Conservation (phyloP, 2,797 vertebrate species). For the Gallinago solitaria region DNA sequence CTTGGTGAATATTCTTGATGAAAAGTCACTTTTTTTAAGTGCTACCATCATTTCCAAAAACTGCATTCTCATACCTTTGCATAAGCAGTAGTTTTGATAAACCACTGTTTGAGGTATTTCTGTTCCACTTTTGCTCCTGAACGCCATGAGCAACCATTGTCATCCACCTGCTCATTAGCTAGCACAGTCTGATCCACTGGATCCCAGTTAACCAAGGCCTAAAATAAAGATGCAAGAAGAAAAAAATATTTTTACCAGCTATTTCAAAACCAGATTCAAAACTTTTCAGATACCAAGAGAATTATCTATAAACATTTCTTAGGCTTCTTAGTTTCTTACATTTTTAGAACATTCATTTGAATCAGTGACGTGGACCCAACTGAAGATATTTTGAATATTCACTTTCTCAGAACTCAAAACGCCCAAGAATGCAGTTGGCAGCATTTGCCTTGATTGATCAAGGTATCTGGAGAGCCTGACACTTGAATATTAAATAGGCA, state of each 20-base stretch:
- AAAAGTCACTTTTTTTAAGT: not conserved
- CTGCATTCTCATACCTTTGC: slow-evolving; percentile 84
- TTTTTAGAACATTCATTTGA: not conserved
- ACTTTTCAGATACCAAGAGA: not conserved
- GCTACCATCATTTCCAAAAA: not conserved
- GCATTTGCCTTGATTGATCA: not conserved
- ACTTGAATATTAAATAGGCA: not conserved
- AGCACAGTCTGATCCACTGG: slow-evolving; percentile 95
- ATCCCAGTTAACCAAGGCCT: slow-evolving; percentile 99
- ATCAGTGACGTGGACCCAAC: not conserved
- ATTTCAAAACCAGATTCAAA: not conserved
- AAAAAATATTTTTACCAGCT: not conserved
- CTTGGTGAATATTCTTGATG: not conserved
- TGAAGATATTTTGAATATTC: not conserved
- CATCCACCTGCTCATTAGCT: slow-evolving; percentile 97
- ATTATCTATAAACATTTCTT: not conserved
- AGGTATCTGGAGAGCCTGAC: not conserved
- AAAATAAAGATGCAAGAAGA: not conserved
- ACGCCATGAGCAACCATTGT: slow-evolving; percentile 91
- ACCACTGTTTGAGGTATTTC: slow-evolving; percentile 96
- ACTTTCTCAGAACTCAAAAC: not conserved
- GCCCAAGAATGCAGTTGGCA: not conserved
- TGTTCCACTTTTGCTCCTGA: slow-evolving; percentile 95
- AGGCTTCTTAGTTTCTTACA: not conserved
- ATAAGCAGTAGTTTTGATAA: slow-evolving; percentile 94